These are phyloP conservation scores for Recurvirostra avosetta DNA, from an alignment of 2,113 vertebrate species.

Conservation along the genomic window DNA sequence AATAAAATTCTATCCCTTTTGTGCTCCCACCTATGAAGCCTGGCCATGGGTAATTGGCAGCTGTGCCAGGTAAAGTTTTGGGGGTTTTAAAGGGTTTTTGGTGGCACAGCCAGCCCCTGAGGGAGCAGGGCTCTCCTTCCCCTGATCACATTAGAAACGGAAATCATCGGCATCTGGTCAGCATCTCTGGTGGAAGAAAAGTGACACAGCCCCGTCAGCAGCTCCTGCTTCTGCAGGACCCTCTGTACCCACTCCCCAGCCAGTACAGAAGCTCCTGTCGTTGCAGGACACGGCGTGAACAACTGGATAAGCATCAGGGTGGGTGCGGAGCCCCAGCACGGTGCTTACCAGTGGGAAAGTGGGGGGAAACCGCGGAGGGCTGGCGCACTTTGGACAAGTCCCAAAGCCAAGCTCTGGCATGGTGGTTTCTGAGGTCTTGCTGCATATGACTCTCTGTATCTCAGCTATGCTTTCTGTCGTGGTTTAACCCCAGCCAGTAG, in stretches of 20 bases:
- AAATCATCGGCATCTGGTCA: neutral
- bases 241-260: neutral
- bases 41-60: accelerated
- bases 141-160: neutral
- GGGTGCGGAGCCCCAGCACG: neutral
- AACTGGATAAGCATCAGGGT: neutral
- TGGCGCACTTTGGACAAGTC: neutral
- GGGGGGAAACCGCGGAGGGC: accelerated
- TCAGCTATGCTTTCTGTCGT: neutral
- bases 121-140: neutral
- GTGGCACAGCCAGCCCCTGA: neutral
- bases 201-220: neutral
- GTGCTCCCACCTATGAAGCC: neutral
- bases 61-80: accelerated
- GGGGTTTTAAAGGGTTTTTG: accelerated
- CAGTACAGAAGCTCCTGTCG: neutral
- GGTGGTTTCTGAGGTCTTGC: neutral
- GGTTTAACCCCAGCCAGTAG: neutral
- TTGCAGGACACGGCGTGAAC: accelerated
- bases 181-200: neutral
- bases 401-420: neutral
- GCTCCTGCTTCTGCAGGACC: neutral
- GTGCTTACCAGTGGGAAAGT: neutral
- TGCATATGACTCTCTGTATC: accelerated
- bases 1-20: neutral